Base-by-base conservation (phyloP, 2,113 vertebrate genomes). In the Sinocyclocheilus maitianheensis region DNA sequence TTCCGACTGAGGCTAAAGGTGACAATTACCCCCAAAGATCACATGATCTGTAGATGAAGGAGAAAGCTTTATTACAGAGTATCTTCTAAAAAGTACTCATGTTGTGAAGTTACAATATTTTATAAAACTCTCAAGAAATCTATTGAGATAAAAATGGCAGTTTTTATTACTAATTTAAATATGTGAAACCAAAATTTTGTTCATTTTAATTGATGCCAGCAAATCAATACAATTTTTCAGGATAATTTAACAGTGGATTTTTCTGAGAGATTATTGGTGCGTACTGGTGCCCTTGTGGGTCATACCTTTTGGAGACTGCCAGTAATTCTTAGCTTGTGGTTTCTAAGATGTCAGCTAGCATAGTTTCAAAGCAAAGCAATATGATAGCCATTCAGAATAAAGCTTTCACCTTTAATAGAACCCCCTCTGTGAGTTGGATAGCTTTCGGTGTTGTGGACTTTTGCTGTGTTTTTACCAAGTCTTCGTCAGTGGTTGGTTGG, bases 1-100 rank as follows among this genome's bases (percentile, higher is more conserved):
- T 93, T 95, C 94, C 94, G 92, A 89, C 90, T 90, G 86, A 88
- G 89, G 93, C 93, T 95, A 91, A 95, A 96, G 95, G 95, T 95
- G 95, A 96, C 92, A 94, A 92, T 90, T 93, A 93, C 92, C 92
- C 94, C 92, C 91, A 94, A 94, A 89, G 89, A 87, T 77, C 87
- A 86, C n/a, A 71, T 55, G 85, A 85, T 93, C 92, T 91, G 89
- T 94, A 94, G 92, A 93, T 90, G 24, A 93, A 94, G 94, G 94
- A 93, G 94, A 94, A 95, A 95, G 95, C 94, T 95, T 95, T 94
- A 94, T 95, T 69, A 13, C 24, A 40, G 26, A 55, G 26, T 53
- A 71, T 22, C 20, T 24, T 63, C 37, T 18, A 55, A 18, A 4
- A 16, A 1, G 14, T 55, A 55, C 14, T 16, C 4, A 55, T 55